Conservation (phyloP, 2,888 invertebrate species). For the Cataglyphis cursor region DNA sequence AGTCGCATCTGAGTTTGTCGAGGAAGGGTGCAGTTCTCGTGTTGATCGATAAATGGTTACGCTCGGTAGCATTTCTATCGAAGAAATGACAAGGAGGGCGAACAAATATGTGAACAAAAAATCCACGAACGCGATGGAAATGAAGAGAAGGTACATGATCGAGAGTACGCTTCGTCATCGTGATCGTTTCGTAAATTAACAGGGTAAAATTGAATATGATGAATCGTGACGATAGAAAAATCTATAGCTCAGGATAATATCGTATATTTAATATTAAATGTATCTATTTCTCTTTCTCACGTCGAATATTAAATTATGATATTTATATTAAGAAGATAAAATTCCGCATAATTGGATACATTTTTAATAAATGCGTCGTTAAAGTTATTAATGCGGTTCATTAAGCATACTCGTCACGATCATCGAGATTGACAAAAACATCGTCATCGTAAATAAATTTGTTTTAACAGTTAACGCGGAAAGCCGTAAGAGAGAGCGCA, state of each 20-base stretch:
- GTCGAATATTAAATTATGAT: not conserved
- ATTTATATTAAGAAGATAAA: constrained; percentile 4
- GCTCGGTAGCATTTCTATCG: constrained; percentile 25
- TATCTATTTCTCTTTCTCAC: not conserved
- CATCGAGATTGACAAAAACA: not conserved
- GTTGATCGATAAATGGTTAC: constrained; percentile 44
- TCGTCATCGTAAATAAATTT: not conserved
- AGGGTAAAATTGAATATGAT: not conserved
- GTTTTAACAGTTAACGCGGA: not conserved
- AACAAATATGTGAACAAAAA: constrained; percentile 36
- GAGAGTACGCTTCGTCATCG: not conserved
- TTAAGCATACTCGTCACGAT: not conserved
- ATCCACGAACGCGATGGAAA: constrained; percentile 17
- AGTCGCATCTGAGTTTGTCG: constrained; percentile 57
- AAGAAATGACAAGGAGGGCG: constrained; percentile 15
- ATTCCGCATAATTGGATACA: not conserved
- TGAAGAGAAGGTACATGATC: constrained; percentile 6
- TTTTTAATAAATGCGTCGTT: not conserved
- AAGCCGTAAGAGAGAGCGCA: not conserved
- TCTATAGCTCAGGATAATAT: not conserved
- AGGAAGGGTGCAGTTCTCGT: constrained; percentile 19
- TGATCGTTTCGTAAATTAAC: not conserved
- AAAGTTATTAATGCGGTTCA: not conserved
- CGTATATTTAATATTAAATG: constrained; percentile 1
- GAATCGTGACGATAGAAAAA: not conserved